Evolutionary conservation across 2,888 invertebrate genomes (phyloP), one percentile per base, ranked within the genome.

Genomic region (Eupsilia transversa): DNA sequence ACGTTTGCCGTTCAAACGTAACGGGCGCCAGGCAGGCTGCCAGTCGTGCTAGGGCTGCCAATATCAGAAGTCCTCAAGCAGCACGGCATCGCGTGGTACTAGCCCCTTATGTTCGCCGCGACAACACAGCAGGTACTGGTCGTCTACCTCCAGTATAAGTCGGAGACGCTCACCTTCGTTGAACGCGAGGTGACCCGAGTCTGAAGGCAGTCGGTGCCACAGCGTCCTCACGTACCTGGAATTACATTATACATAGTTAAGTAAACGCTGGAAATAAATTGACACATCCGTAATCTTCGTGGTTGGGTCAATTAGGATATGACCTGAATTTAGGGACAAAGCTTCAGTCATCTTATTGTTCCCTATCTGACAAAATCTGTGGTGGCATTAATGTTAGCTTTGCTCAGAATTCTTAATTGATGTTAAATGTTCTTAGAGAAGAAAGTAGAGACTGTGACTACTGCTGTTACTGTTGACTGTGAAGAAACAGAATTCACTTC

Each of bases 131-230:
- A 98, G 93, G 97, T 98, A 97, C 87, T 98, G 97, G 88, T 97
- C 97, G 92, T 98, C 98, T 63, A 98, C 98, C 88, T 98, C 98
- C 43, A 98, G 94, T 66, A 98, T 97, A 52, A 98, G 97, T 79
- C 97, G 97, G 64, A 98, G 95, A 60, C 97, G 97, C 91, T 98
- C 98, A 30, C 98, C 98, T 92, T 98, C 98, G 91, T 97, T 98
- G 94, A 98, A 98, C 23, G 98, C 97, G 56, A 98, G 95, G 89
- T 98, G 98, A 20, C 98, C 98, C 66, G 97, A 98, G 90, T 98
- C 98, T 1, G 98, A 97, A n/a, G 98, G 97, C 75, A 98, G 93
- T 87, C 98, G 97, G 89, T 98, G 98, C 93, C 97, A 97, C 57
- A 98, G 92, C 5, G 98, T 98, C 89, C 98, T 97, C 72, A 98